phyloP scores from a whole-genome alignment of 2,797 vertebrate genomes.

The Lateolabrax maculatus region DNA sequence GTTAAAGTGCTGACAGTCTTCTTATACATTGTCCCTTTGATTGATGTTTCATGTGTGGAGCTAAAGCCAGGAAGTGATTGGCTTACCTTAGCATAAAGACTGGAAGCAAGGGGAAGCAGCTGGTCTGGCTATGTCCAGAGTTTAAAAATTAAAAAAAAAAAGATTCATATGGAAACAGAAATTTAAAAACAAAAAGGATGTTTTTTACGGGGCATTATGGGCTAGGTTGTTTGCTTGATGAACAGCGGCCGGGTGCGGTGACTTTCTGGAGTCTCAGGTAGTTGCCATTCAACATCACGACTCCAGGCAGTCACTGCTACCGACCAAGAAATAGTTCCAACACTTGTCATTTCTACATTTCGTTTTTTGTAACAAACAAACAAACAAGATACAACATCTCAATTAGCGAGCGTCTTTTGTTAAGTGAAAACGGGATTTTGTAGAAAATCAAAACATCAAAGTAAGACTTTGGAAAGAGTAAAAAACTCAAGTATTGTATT shows the following conservation, averaged over 20 bases:
- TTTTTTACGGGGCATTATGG: not conserved
- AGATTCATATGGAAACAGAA: not conserved
- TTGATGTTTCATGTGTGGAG: not conserved
- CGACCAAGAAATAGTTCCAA: not conserved
- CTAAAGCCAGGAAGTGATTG: not conserved
- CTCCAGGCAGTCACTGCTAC: not conserved
- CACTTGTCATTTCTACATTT: not conserved
- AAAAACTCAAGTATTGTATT: no score
- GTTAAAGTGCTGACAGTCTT: slow-evolving; percentile 14
- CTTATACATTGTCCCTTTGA: not conserved
- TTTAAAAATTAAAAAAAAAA: no score
- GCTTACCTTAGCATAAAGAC: not conserved
- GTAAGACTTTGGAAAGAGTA: no score
- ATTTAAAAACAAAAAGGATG: not conserved
- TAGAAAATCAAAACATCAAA: not conserved
- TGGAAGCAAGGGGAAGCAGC: not conserved
- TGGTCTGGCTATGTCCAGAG: not conserved
- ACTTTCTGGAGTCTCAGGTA: no score
- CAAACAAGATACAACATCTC: not conserved
- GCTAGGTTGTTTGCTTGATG: not conserved
- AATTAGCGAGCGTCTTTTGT: not conserved
- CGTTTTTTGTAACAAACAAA: not conserved
- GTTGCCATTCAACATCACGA: no score
- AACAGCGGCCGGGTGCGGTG: not conserved
- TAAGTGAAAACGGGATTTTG: not conserved